These are phyloP conservation scores for Theristicus caerulescens DNA, from an alignment of 2,113 vertebrate species.

Conservation along the genomic window DNA sequence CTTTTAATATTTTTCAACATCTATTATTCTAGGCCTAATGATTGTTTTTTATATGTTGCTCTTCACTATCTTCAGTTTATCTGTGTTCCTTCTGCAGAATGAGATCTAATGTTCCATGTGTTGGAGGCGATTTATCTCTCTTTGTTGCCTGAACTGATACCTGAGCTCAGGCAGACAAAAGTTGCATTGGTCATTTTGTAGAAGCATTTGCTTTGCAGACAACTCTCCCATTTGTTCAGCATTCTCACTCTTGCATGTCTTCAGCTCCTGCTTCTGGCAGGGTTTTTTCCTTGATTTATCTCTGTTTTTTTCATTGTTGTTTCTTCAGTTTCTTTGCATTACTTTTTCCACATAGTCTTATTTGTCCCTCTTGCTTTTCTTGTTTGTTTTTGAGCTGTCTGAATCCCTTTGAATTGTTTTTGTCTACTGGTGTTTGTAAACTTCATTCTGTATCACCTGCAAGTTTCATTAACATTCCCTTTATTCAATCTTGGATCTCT, in stretches of 20 bases:
- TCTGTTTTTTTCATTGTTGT: background rate
- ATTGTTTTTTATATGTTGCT: background rate
- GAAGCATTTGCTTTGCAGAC: background rate
- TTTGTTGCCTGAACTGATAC: background rate
- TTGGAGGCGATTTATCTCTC: background rate
- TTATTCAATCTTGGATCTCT: background rate
- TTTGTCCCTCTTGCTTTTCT: background rate
- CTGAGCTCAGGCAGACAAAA: background rate
- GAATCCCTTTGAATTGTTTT: background rate
- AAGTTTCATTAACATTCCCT: background rate
- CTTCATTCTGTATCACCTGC: background rate
- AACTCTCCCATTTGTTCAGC: background rate
- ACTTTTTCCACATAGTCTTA: background rate
- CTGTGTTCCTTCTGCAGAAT: background rate
- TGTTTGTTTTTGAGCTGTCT: background rate
- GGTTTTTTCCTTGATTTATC: background rate
- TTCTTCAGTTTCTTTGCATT: background rate
- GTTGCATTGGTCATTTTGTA: background rate
- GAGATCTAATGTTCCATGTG: background rate
- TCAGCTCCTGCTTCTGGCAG: background rate
- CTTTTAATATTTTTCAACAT: background rate
- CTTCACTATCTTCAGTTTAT: background rate
- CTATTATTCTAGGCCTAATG: background rate
- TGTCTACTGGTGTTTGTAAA: background rate
- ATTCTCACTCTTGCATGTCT: background rate